A percentile compares a stretch with the other conserved stretches of the same genome.
Evolutionary conservation across 2,113 vertebrate species (phyloP).

Genomic region (Cariama cristata): DNA sequence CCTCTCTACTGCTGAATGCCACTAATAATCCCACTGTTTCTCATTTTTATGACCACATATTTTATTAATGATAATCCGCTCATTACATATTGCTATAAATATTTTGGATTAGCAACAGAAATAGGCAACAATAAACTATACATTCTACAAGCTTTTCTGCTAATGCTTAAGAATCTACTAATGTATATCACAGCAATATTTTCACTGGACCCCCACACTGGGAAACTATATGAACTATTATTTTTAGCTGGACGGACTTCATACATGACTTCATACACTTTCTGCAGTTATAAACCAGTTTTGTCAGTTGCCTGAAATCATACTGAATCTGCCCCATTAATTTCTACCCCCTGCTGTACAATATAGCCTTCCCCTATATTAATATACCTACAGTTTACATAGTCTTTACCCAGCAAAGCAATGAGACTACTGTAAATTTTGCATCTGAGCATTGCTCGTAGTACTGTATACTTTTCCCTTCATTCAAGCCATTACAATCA

Average conservation of each 20-base stretch:
- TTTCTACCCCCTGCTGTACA: constrained; percentile 4
- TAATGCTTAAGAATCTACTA: constrained; percentile 15
- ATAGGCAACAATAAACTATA: constrained; percentile 40
- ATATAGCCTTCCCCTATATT: constrained; percentile 44
- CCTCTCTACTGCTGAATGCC: constrained; percentile 22
- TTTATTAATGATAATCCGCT: constrained; percentile 62
- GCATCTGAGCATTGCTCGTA: not conserved
- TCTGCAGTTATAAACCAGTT: constrained; percentile 40
- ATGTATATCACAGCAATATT: not conserved
- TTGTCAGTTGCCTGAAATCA: constrained; percentile 51
- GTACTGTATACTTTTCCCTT: constrained; percentile 64
- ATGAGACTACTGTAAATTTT: constrained; percentile 19
- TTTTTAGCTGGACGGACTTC: constrained; percentile 39
- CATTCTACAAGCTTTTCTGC: constrained; percentile 17
- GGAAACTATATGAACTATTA: constrained; percentile 8
- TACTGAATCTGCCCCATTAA: constrained; percentile 63
- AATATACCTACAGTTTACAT: constrained; percentile 71
- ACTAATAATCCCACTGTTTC: constrained; percentile 62
- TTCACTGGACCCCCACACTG: not conserved
- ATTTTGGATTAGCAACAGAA: constrained; percentile 59
- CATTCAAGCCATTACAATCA: constrained; percentile 38
- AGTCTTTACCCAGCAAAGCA: constrained; percentile 69
- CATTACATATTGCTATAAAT: constrained; percentile 57
- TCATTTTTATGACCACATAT: constrained; percentile 62
- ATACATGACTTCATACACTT: constrained; percentile 13